These are phyloP conservation scores for Catostylus mosaicus DNA, from an alignment of 30 jellyfish, hydroid and myxozoan species.

Conservation along the genomic window DNA sequence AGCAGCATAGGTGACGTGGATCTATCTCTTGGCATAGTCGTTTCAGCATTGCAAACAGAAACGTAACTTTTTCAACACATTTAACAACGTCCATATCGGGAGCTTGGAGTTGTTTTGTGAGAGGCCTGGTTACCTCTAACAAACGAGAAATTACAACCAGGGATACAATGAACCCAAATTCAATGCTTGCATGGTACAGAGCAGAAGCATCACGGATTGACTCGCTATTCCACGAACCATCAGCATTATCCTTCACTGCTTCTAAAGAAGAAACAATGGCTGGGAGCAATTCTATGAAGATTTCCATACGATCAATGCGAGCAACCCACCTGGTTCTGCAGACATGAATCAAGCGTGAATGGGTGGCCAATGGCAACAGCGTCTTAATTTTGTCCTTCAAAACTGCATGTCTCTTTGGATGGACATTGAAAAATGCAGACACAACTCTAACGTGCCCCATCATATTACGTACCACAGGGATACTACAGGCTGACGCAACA, in stretches of 20 bases:
- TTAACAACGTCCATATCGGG: slow-evolving; percentile 24
- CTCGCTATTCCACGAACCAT: slow-evolving; percentile 39
- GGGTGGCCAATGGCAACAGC: not conserved
- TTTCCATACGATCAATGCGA: slow-evolving; percentile 42
- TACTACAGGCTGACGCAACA: no score
- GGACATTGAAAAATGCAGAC: slow-evolving; percentile 18
- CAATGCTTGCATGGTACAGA: slow-evolving; percentile 8
- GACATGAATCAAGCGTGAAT: slow-evolving; percentile 32
- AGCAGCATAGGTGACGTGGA: slow-evolving; percentile 21
- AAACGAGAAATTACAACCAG: slow-evolving; percentile 40
- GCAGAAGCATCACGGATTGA: slow-evolving; percentile 41
- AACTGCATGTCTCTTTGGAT: slow-evolving; percentile 35
- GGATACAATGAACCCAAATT: slow-evolving; percentile 29
- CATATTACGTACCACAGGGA: no score
- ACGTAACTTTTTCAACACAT: slow-evolving; percentile 26
- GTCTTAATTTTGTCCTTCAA: not conserved
- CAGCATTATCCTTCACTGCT: slow-evolving; percentile 20
- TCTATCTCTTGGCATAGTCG: slow-evolving; percentile 18
- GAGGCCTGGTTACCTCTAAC: slow-evolving; percentile 35
- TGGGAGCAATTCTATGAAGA: slow-evolving; percentile 17
- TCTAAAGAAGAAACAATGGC: slow-evolving; percentile 29
- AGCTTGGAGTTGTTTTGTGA: slow-evolving; percentile 52
- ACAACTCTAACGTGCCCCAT: slow-evolving; percentile 26
- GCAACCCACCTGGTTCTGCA: slow-evolving; percentile 65
- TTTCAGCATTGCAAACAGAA: slow-evolving; percentile 7